A percentile compares a stretch with the other conserved stretches of the same genome.
These are phyloP conservation scores for Heliconius eleuchia DNA, from an alignment of 1,140 invertebrate genomes.

Conservation along the genomic window DNA sequence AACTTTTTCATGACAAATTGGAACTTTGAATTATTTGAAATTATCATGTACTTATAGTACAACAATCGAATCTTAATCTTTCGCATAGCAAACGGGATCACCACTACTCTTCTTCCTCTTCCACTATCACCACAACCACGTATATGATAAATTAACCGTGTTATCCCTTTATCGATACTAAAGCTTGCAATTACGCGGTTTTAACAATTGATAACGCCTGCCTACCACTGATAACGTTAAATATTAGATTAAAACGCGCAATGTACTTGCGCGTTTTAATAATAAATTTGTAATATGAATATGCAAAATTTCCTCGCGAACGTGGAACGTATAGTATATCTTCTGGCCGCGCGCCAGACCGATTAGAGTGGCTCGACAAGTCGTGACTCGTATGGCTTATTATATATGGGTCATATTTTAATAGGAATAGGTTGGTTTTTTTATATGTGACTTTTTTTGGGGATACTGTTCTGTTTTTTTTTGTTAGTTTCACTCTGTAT, in stretches of 20 bases:
- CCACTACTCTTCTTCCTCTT: too few relatives aligned
- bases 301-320: constrained; percentile 33
- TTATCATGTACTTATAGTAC: too few relatives aligned
- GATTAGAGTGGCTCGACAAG: constrained; percentile 26
- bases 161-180: background rate
- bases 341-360: constrained; percentile 32
- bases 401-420: background rate
- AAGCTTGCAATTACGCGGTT: constrained; percentile 7
- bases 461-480: too few relatives aligned
- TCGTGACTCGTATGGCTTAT: constrained; percentile 14
- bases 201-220: constrained; percentile 13
- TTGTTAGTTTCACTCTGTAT: too few relatives aligned
- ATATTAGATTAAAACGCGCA: constrained; percentile 29
- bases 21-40: too few relatives aligned
- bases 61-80: background rate
- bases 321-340: constrained; percentile 27
- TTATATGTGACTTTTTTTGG: background rate
- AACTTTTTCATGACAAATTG: too few relatives aligned
- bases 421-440: background rate
- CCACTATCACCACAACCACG: too few relatives aligned
- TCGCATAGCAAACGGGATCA: background rate
- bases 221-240: constrained; percentile 17
- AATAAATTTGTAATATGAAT: constrained; percentile 30
- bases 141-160: background rate
- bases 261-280: too few relatives aligned